Evolutionary conservation across 2,888 invertebrate genomes (phyloP).

Genomic region (Taenaris catops): DNA sequence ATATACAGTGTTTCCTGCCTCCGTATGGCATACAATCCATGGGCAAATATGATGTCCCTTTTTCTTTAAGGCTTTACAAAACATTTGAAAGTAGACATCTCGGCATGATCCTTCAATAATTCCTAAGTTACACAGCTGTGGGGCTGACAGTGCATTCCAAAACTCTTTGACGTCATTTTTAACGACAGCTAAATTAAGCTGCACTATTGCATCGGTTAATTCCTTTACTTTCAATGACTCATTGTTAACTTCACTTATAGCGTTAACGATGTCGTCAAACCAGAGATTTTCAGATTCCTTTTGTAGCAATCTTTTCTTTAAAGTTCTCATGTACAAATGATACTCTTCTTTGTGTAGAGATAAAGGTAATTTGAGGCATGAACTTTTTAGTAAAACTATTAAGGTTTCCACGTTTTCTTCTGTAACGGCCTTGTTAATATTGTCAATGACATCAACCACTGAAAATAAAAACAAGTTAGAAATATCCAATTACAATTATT

Average conservation of each 20-base stretch:
- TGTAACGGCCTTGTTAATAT: conserved; percentile 80
- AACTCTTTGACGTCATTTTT: conserved; percentile 60
- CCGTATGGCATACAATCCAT: conserved; percentile 73
- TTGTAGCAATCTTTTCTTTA: conserved; percentile 67
- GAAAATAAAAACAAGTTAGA: too few species aligned
- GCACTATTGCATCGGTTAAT: conserved; percentile 60
- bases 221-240: conserved; percentile 73
- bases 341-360: conserved; percentile 67
- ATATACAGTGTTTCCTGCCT: conserved; percentile 71
- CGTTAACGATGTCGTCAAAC: conserved; percentile 77
- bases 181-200: conserved; percentile 58
- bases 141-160: conserved; percentile 50
- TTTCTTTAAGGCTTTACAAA: conserved; percentile 62
- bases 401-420: conserved; percentile 71
- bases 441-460: conserved; percentile 79
- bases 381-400: conserved; percentile 64
- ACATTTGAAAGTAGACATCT: conserved; percentile 69
- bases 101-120: conserved; percentile 53
- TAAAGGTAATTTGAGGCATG: conserved; percentile 59
- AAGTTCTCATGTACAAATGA: conserved; percentile 71
- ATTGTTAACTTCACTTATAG: conserved; percentile 61
- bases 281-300: conserved; percentile 80
- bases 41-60: conserved; percentile 63
- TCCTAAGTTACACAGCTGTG: conserved; percentile 39
- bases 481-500: too few species aligned